Evolutionary conservation across 2,888 invertebrate species (phyloP).

Genomic region (Nematopogon swammerdamellus): DNA sequence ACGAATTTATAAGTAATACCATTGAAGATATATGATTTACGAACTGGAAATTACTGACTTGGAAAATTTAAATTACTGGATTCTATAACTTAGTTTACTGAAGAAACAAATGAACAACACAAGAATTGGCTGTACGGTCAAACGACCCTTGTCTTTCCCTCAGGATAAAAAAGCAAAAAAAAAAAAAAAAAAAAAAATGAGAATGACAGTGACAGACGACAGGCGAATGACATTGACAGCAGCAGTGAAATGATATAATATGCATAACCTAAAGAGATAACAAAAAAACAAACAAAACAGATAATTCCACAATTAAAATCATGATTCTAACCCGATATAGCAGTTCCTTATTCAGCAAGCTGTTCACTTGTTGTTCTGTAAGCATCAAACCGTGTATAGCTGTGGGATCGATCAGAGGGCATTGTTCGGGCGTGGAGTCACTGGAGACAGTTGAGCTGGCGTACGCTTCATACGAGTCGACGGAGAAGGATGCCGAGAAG

Average conservation of each 20-base stretch:
- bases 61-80: too few species aligned
- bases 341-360: not conserved
- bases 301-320: not conserved
- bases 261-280: not conserved
- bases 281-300: not conserved
- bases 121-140: too few species aligned
- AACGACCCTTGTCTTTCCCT: too few species aligned
- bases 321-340: not conserved
- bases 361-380: not conserved
- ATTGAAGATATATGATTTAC: too few species aligned
- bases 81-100: too few species aligned
- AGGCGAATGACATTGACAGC: too few species aligned
- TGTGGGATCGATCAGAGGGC: not conserved
- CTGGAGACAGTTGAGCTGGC: constrained; percentile 61
- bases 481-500: constrained; percentile 22
- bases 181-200: too few species aligned
- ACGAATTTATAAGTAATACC: too few species aligned
- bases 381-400: not conserved
- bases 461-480: constrained; percentile 64
- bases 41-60: too few species aligned
- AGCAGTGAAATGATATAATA: constrained; percentile 11
- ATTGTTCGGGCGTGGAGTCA: constrained; percentile 18
- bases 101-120: too few species aligned
- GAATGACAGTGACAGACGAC: too few species aligned
- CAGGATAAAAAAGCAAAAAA: too few species aligned